Evolutionary conservation across 2,797 vertebrate species (phyloP), one percentile per base, ranked within the genome.

Genomic region (Hippoglossus hippoglossus): DNA sequence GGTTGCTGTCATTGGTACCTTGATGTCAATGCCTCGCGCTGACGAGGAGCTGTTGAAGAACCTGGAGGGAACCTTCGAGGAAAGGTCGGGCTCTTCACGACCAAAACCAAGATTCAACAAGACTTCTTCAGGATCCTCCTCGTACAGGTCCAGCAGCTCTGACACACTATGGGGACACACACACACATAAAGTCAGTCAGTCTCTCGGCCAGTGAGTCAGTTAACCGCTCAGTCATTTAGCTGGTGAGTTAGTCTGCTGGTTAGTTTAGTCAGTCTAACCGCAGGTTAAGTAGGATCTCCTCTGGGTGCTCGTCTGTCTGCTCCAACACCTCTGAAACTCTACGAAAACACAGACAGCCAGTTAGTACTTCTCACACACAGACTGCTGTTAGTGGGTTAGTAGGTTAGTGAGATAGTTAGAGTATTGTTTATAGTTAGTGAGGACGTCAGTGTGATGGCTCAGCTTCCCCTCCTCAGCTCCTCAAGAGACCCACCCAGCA

Each of bases 81-180:
- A 94, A 59, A 97, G 93, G 93, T 99, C 96, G 7, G 98, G 98
- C 90, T 99, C 98, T 91, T 99, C 98, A 66, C 93, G 93, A 79
- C 98, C 98, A 86, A 99, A 99, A 22, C 98, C 98, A 39, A 99
- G 96, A 89, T 99, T 99, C 69, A 98, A 95, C 3, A 99, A 96
- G 70, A 99, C 93, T 92, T 99, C 97, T 89, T 98, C 98, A 0
- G 98, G 98, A 87, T 99, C 97, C 87, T 99, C 97, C 75, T 99
- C 98, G 51, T 98, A 99, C 80, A 99, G 93, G 82, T 99, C 97
- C 91, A 99, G 91, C 80, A 99, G 89, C 88, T 99, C 98, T 55
- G 98, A 99, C 82, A 99, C 96, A 80, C 98, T 99, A 80, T 11
- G n/a, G 36, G 66, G 22, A 84, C 39, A 87, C 51, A 46, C 44